These are phyloP conservation scores for Alligator mississippiensis DNA, from an alignment of 2,113 vertebrate genomes.

Conservation along the genomic window DNA sequence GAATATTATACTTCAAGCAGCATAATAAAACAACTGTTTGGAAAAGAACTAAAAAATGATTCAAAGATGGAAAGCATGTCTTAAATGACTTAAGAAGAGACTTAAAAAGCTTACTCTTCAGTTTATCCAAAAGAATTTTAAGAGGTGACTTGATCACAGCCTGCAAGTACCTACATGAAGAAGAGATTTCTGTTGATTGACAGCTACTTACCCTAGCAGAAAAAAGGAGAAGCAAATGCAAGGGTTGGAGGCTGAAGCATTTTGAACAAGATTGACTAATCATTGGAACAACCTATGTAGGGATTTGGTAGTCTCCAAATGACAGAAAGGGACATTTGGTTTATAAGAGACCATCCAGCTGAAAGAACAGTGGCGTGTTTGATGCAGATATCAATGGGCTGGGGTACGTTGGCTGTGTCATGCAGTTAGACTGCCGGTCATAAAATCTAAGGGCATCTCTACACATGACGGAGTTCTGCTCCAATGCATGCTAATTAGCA, in stretches of 20 bases:
- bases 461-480: too few relatives aligned
- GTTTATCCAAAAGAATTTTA: conserved; percentile 60
- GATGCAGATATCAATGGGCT: conserved; percentile 16
- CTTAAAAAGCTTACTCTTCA: neutral
- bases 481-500: too few relatives aligned
- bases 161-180: conserved; percentile 61
- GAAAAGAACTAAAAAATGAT: neutral
- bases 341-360: conserved; percentile 43
- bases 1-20: neutral
- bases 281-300: conserved; percentile 63
- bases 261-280: conserved; percentile 62
- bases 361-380: conserved; percentile 40
- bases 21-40: neutral
- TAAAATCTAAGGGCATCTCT: neutral
- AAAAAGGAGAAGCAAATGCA: conserved; percentile 58
- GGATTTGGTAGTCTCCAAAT: conserved; percentile 67
- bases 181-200: conserved; percentile 69
- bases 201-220: conserved; percentile 53
- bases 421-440: neutral
- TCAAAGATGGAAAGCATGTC: neutral
- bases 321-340: neutral
- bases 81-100: neutral
- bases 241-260: conserved; percentile 43
- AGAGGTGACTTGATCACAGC: conserved; percentile 57
- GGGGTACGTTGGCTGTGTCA: neutral